phyloP scores from a whole-genome alignment of 2,888 invertebrate genomes.

The Sicus ferrugineus region DNA sequence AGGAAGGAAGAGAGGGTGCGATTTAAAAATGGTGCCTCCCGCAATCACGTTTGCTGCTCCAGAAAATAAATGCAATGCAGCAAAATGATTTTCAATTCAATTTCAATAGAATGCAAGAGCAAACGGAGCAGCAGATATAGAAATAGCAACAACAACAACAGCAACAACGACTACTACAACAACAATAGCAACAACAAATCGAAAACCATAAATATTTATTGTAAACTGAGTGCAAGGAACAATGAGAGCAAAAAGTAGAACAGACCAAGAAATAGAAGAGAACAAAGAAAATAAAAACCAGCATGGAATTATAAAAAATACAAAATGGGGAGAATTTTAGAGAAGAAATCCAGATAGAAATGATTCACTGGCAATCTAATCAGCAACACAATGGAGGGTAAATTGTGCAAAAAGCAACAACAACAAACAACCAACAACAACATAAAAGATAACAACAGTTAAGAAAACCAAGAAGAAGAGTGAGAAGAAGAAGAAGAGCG shows the following conservation, averaged over 20 bases:
- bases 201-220: slow-evolving; percentile 21
- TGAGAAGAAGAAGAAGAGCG: not conserved
- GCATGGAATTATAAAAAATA: not conserved
- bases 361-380: slow-evolving; percentile 38
- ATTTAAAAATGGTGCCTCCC: not conserved
- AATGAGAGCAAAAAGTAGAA: not conserved
- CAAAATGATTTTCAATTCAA: slow-evolving; percentile 35
- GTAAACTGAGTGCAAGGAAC: slow-evolving; percentile 3
- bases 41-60: not conserved
- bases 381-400: slow-evolving; percentile 30
- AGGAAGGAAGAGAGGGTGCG: not conserved
- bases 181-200: slow-evolving; percentile 16
- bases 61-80: slow-evolving; percentile 27
- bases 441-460: not conserved
- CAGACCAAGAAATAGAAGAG: not conserved
- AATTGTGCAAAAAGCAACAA: slow-evolving; percentile 11
- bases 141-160: slow-evolving; percentile 16
- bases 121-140: slow-evolving; percentile 8
- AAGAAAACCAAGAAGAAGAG: not conserved
- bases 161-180: not conserved
- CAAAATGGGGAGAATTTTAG: not conserved
- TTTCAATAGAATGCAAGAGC: slow-evolving; percentile 38
- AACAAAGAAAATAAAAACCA: not conserved
- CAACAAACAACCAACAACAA: not conserved
- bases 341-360: slow-evolving; percentile 30